phyloP scores from a whole-genome alignment of 1,140 invertebrate genomes.

The Drosophila albomicans region DNA sequence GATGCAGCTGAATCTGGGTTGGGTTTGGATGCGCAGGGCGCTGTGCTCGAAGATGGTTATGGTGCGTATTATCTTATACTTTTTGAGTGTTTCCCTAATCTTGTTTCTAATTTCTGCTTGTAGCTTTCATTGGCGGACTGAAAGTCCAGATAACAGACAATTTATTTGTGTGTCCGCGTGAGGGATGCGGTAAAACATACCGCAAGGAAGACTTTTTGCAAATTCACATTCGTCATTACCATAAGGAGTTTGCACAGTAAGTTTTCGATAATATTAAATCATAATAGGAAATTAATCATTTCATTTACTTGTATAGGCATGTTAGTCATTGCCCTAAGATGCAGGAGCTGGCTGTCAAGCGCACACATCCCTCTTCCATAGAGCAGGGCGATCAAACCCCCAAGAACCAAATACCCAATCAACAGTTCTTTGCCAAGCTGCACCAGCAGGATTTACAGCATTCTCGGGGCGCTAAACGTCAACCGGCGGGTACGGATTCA shows the following conservation, averaged over 20 bases:
- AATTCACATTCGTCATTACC: slow-evolving; percentile 97
- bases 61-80: slow-evolving; percentile 21
- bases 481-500: slow-evolving; percentile 22
- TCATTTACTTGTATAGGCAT: slow-evolving; percentile 82
- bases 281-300: neutral
- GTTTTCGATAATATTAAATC: neutral
- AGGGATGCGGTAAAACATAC: slow-evolving; percentile 94
- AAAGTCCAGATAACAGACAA: slow-evolving; percentile 90
- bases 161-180: slow-evolving; percentile 91
- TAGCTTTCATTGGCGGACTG: slow-evolving; percentile 89
- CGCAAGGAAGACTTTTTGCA: slow-evolving; percentile 94
- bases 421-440: slow-evolving; percentile 83
- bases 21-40: neutral
- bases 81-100: neutral
- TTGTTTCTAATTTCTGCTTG: slow-evolving; percentile 44
- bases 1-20: slow-evolving; percentile 15
- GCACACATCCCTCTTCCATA: slow-evolving; percentile 88
- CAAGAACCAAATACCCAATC: slow-evolving; percentile 85
- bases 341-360: slow-evolving; percentile 92
- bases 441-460: slow-evolving; percentile 81
- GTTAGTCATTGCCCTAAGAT: slow-evolving; percentile 93
- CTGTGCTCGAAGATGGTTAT: slow-evolving; percentile 54
- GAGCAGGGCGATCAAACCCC: slow-evolving; percentile 85
- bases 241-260: slow-evolving; percentile 90
- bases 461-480: slow-evolving; percentile 60